phyloP scores from a whole-genome alignment of 2,113 vertebrate genomes.

The Pomatorhinus ruficollis region DNA sequence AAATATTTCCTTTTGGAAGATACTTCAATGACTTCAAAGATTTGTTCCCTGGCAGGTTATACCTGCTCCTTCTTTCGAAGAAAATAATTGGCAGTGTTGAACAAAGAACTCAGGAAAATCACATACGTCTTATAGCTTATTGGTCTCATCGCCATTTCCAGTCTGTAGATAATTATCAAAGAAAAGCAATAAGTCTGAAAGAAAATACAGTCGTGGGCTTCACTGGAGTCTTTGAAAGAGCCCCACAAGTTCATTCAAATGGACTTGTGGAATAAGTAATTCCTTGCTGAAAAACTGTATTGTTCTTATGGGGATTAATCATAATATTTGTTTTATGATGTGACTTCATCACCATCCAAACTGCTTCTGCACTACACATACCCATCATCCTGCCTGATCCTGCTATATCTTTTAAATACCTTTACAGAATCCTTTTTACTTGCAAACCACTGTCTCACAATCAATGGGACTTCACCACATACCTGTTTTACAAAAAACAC shows the following conservation, averaged over 20 bases:
- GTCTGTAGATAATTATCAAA: background rate
- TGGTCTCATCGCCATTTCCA: background rate
- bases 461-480: background rate
- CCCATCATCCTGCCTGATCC: background rate
- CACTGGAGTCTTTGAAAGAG: background rate
- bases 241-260: background rate
- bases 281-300: background rate
- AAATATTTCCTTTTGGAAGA: background rate
- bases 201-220: background rate
- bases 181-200: background rate
- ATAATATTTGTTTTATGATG: slow-evolving; percentile 14
- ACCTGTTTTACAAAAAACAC: background rate
- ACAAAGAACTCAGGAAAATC: background rate
- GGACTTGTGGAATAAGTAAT: background rate
- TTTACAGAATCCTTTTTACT: background rate
- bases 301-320: background rate
- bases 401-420: background rate
- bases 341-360: background rate
- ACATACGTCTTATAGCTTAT: background rate
- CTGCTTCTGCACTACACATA: background rate
- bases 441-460: background rate
- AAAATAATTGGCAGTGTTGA: background rate
- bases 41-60: background rate
- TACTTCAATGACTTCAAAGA: background rate
- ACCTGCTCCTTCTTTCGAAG: background rate